A percentile compares a stretch with the other conserved stretches of the same genome.
Conservation (phyloP, 1,140 invertebrate species). For the Liolophura sinensis region DNA sequence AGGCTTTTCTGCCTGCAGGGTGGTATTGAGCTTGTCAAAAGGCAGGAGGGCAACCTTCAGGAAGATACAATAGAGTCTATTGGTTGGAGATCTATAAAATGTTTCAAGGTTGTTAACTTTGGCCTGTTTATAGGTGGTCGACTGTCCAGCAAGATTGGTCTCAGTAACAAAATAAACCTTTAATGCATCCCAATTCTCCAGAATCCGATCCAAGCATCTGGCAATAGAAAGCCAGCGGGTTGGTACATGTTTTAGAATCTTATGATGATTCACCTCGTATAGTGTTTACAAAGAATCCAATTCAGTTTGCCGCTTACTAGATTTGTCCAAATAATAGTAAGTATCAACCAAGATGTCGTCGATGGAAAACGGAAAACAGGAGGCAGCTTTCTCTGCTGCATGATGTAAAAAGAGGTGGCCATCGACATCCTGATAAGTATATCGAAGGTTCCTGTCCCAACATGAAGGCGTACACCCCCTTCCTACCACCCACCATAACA, state of each 20-base stretch:
- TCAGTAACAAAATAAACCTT: constrained; percentile 22
- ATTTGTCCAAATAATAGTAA: constrained; percentile 29
- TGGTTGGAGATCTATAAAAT: constrained; percentile 23
- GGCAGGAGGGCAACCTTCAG: constrained; percentile 15
- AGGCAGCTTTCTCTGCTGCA: constrained; percentile 19
- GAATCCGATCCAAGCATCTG: constrained; percentile 14
- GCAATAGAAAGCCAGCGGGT: constrained; percentile 33
- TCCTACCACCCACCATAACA: constrained; percentile 27
- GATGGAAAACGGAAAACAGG: constrained; percentile 7
- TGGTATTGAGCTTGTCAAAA: constrained; percentile 16
- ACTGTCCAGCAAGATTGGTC: too few species aligned
- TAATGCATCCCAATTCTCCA: constrained; percentile 25
- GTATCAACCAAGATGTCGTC: constrained; percentile 24
- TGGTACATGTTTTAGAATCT: constrained; percentile 25
- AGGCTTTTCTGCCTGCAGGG: constrained; percentile 19
- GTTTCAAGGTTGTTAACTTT: constrained; percentile 7
- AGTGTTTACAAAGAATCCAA: too few species aligned
- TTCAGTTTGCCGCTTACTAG: constrained; percentile 17
- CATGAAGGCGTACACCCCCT: constrained; percentile 22
- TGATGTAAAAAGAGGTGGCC: constrained; percentile 14
- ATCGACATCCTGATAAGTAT: constrained; percentile 18
- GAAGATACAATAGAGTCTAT: constrained; percentile 19
- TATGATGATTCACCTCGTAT: constrained; percentile 22
- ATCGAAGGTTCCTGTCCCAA: constrained; percentile 11
- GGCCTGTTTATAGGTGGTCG: background rate